Percentiles rank a stretch among this genome's conserved stretches.
Conservation (phyloP, 1,140 invertebrate genomes). For the Calycopis cecrops region DNA sequence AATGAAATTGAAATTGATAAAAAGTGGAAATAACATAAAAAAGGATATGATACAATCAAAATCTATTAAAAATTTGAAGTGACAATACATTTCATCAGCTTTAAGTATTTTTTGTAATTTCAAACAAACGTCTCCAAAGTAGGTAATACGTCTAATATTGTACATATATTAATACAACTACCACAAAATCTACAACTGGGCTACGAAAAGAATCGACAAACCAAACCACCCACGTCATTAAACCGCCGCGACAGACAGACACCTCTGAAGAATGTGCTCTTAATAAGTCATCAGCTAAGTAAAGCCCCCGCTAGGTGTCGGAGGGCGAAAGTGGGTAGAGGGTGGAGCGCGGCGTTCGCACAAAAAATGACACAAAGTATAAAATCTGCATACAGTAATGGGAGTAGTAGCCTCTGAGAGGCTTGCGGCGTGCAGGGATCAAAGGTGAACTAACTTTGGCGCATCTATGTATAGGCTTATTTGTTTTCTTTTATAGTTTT, state of each 20-base stretch:
- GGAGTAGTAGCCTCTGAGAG: conserved; percentile 56
- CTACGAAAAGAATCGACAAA: conserved; percentile 40
- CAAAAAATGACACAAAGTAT: conserved; percentile 69
- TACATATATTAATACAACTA: not conserved
- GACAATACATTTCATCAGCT: too few relatives aligned
- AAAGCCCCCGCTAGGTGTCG: conserved; percentile 47
- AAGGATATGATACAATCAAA: too few relatives aligned
- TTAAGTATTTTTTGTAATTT: too few relatives aligned
- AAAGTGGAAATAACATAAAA: too few relatives aligned
- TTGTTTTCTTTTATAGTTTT: conserved; percentile 18
- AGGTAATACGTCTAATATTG: too few relatives aligned
- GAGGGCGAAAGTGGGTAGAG: conserved; percentile 27
- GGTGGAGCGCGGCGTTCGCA: conserved; percentile 42
- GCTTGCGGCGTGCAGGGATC: conserved; percentile 50
- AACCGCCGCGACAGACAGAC: conserved; percentile 62
- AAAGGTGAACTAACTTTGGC: conserved; percentile 42
- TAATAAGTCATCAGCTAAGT: conserved; percentile 74
- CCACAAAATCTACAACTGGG: conserved; percentile 33
- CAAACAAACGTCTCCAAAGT: too few relatives aligned
- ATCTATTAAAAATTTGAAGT: too few relatives aligned
- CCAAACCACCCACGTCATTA: conserved; percentile 57
- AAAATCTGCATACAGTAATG: conserved; percentile 68
- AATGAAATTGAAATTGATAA: too few relatives aligned
- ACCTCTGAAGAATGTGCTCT: conserved; percentile 71
- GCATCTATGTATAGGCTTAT: conserved; percentile 20